A percentile compares a stretch with the other conserved stretches of the same genome.
Evolutionary conservation across 1,140 invertebrate genomes (phyloP).

Genomic region (Macrocentrus cingulum): DNA sequence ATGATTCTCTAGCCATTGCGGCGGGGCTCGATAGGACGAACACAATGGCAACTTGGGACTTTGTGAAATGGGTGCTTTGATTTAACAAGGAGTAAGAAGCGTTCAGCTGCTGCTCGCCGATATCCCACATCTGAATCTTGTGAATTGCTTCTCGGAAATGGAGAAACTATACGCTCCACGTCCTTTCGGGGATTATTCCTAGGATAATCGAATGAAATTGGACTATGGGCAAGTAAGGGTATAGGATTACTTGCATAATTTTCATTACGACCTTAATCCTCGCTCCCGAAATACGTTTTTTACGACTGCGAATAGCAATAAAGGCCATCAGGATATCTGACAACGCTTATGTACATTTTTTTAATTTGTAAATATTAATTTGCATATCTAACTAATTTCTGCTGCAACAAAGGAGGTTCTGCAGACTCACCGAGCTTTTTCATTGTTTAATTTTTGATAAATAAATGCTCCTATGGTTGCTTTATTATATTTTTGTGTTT

Average conservation of each 20-base stretch:
- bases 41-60: constrained; percentile 11
- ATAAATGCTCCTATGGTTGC: no score
- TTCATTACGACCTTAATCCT: no score
- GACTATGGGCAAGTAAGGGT: constrained; percentile 3
- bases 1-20: not conserved
- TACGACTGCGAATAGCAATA: no score
- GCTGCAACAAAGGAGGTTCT: no score
- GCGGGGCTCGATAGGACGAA: constrained; percentile 7
- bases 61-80: constrained; percentile 17
- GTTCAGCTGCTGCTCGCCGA: not conserved
- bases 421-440: no score
- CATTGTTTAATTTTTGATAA: no score
- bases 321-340: no score
- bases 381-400: no score
- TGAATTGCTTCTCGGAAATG: constrained; percentile 10
- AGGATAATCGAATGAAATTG: constrained; percentile 17
- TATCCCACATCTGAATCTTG: not conserved
- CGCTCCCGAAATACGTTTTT: no score
- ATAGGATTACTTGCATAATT: constrained; percentile 5
- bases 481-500: no score
- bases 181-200: constrained; percentile 7
- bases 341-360: no score
- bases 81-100: constrained; percentile 18
- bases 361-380: no score
- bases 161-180: constrained; percentile 10